Conservation (phyloP, 2,113 vertebrate species). For the Miniopterus natalensis region DNA sequence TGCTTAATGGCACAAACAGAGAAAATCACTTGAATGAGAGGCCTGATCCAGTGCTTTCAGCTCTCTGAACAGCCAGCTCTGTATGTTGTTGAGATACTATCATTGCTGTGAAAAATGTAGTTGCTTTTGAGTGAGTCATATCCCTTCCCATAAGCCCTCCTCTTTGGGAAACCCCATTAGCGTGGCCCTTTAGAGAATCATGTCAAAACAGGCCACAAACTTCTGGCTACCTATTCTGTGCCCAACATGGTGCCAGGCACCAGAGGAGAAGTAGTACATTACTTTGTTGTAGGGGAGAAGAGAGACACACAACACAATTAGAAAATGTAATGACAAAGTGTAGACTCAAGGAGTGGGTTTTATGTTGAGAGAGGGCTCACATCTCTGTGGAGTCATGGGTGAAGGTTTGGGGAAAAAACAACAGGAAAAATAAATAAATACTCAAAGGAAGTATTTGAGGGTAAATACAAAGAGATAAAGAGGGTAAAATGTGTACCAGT, state of each 20-base stretch:
- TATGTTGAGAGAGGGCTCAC: neutral
- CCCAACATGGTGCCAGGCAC: neutral
- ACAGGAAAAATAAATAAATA: no score
- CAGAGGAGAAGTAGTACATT: neutral
- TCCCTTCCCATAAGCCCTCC: neutral
- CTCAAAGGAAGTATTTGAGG: no score
- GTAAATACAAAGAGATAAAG: neutral
- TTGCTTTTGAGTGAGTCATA: neutral
- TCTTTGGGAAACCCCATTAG: neutral
- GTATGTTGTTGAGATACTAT: neutral
- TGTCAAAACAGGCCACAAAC: neutral
- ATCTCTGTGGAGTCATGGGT: neutral
- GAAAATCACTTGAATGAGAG: neutral
- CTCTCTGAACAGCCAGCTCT: neutral
- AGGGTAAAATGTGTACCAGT: neutral
- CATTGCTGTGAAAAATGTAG: neutral
- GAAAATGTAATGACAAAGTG: neutral
- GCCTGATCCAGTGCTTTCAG: neutral
- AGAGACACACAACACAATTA: neutral
- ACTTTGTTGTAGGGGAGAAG: neutral
- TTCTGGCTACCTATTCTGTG: neutral
- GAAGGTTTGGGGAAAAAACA: neutral
- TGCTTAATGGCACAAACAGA: constrained; percentile 19
- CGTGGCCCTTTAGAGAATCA: neutral
- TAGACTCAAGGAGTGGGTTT: neutral